Evolutionary conservation across 2,113 vertebrate genomes (phyloP).

Genomic region (Alexandromys fortis): DNA sequence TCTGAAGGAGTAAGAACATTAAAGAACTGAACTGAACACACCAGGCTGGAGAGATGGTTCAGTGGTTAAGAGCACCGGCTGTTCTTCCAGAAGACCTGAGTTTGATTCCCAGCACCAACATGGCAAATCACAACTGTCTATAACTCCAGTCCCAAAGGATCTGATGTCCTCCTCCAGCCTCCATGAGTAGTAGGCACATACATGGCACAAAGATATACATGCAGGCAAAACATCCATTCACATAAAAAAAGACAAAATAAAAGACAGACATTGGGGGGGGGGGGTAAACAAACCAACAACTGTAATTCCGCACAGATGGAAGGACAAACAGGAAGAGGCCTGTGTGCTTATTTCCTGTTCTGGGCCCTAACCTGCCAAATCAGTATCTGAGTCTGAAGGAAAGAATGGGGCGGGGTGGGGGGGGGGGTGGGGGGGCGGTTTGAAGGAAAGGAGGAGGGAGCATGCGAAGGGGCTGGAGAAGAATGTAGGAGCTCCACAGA

Average conservation of each 20-base stretch:
- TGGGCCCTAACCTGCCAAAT: not conserved
- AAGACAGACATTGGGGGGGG: not conserved
- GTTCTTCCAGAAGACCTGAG: not conserved
- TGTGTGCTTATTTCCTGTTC: not conserved
- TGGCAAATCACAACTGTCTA: not conserved
- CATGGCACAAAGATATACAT: not conserved
- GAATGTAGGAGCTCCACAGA: not conserved
- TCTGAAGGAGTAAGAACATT: not conserved
- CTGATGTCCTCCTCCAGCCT: not conserved
- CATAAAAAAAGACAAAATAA: not conserved
- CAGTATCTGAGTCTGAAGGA: not conserved
- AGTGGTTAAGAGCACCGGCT: not conserved
- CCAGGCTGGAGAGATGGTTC: not conserved
- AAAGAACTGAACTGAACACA: not conserved
- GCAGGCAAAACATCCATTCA: not conserved
- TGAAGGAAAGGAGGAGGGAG: not conserved
- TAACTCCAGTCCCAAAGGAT: not conserved
- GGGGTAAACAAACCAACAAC: not conserved
- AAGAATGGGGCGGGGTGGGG: not conserved
- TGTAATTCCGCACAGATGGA: not conserved
- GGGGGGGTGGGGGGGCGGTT: not conserved
- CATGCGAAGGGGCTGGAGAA: not conserved
- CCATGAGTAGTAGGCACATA: not conserved
- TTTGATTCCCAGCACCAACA: not conserved
- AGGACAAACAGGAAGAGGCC: not conserved